Conservation (phyloP, 2,113 vertebrate species). For the Merops nubicus region DNA sequence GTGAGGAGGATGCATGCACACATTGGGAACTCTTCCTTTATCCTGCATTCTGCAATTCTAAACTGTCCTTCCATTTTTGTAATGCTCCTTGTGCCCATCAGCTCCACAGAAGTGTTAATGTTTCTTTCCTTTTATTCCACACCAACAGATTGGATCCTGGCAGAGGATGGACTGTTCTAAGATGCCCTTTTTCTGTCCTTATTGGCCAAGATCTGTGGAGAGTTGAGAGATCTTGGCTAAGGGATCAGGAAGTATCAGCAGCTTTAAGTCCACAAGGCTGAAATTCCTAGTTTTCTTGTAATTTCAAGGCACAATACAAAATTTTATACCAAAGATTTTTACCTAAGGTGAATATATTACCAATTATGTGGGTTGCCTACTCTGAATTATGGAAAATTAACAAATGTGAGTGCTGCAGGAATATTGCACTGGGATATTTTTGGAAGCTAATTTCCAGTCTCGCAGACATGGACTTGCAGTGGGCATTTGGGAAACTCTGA, state of each 20-base stretch:
- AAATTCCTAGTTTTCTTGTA: not conserved
- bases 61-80: not conserved
- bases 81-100: not conserved
- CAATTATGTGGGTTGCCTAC: not conserved
- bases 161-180: not conserved
- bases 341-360: not conserved
- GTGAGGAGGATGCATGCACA: rapidly evolving
- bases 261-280: not conserved
- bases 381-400: not conserved
- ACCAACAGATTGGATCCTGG: not conserved
- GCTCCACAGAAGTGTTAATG: not conserved
- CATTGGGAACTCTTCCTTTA: not conserved
- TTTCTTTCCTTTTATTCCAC: not conserved
- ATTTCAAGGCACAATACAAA: not conserved
- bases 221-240: not conserved
- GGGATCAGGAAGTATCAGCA: not conserved
- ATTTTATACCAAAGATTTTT: not conserved
- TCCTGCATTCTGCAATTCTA: not conserved
- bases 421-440: not conserved
- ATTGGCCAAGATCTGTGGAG: not conserved
- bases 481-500: not conserved
- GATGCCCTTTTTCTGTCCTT: not conserved
- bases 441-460: not conserved
- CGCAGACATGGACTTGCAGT: not conserved
- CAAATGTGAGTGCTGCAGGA: not conserved